phyloP scores from a whole-genome alignment of 2,797 vertebrate genomes.

The Galago senegalensis region DNA sequence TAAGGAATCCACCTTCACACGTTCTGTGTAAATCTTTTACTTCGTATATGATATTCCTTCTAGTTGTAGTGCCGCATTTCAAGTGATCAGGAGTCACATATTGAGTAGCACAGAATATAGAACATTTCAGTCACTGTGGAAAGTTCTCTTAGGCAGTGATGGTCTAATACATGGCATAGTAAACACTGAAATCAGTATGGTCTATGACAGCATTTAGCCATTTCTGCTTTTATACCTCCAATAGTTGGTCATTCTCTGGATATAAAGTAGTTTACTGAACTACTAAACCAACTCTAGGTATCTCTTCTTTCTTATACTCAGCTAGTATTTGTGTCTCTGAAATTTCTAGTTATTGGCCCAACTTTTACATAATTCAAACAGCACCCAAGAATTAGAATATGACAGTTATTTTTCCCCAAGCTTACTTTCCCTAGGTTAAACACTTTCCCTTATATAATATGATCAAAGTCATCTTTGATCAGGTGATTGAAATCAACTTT shows the following conservation, averaged over 20 bases:
- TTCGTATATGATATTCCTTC: background rate
- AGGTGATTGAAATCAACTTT: background rate
- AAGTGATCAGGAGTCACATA: background rate
- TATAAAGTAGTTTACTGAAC: background rate
- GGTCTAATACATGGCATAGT: background rate
- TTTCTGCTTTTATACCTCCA: background rate
- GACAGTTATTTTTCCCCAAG: background rate
- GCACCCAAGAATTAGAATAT: background rate
- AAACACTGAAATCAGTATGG: background rate
- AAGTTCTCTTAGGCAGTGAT: background rate
- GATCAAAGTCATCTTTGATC: background rate
- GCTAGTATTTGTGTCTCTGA: background rate
- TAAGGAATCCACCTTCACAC: background rate
- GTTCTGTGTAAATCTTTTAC: background rate
- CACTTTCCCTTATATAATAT: background rate
- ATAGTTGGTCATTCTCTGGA: background rate
- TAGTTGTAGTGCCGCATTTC: background rate
- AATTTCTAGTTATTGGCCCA: background rate
- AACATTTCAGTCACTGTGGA: background rate
- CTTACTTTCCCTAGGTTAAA: background rate
- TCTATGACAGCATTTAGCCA: background rate
- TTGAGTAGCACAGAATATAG: background rate
- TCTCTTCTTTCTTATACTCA: background rate
- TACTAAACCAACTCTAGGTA: background rate
- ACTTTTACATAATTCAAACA: background rate